Conservation (phyloP, 2,888 invertebrate genomes). For the Chymomyza amoena region DNA sequence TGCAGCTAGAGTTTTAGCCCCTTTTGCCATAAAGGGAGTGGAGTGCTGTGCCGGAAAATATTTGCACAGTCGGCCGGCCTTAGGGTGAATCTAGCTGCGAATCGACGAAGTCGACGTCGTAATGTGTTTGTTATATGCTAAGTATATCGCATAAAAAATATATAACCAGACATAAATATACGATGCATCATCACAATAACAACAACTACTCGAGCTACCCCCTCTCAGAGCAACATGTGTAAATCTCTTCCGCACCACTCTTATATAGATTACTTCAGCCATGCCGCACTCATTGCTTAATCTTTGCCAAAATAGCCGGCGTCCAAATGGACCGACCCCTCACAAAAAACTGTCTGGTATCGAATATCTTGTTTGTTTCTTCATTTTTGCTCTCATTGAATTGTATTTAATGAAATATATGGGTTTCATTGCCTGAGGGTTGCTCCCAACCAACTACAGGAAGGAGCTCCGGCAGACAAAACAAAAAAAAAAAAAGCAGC, state of each 20-base stretch:
- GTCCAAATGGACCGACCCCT: neutral
- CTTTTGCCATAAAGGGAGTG: neutral
- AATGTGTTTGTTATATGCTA: slow-evolving; percentile 64
- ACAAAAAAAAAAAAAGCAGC: neutral
- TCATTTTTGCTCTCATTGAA: slow-evolving; percentile 52
- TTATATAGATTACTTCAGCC: neutral
- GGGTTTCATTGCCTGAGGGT: slow-evolving; percentile 43
- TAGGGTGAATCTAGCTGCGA: slow-evolving; percentile 45
- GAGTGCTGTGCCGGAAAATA: slow-evolving; percentile 29
- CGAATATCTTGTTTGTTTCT: slow-evolving; percentile 13
- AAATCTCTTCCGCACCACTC: slow-evolving; percentile 23
- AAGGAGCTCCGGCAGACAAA: neutral
- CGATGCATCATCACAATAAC: slow-evolving; percentile 24
- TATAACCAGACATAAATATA: slow-evolving; percentile 36
- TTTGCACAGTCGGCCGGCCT: slow-evolving; percentile 46
- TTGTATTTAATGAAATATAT: slow-evolving; percentile 69
- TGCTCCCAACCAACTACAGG: neutral
- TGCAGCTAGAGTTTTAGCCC: neutral
- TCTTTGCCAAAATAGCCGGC: slow-evolving; percentile 58
- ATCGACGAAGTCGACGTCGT: too few species aligned
- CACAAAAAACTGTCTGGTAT: slow-evolving; percentile 23
- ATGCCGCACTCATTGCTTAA: slow-evolving; percentile 42
- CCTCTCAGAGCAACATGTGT: slow-evolving; percentile 40
- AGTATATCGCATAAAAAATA: slow-evolving; percentile 63
- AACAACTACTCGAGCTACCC: slow-evolving; percentile 13